These are phyloP conservation scores for Channa striata DNA, from an alignment of 2,797 vertebrate genomes.

Conservation along the genomic window DNA sequence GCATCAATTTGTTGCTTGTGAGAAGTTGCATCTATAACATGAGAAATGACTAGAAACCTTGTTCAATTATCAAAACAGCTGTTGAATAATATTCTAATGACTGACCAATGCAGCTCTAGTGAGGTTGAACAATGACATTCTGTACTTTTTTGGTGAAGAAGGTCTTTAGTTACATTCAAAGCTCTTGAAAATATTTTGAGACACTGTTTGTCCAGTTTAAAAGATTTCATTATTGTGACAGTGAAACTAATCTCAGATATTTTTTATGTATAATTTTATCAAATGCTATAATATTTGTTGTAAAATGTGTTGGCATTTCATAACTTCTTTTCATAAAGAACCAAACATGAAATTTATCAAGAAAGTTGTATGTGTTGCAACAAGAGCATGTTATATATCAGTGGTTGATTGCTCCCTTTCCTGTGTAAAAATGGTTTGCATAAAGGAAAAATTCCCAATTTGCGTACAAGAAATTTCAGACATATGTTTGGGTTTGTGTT, in stretches of 20 bases:
- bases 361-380: too few relatives aligned
- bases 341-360: slow-evolving; percentile 7
- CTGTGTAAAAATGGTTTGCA: neutral
- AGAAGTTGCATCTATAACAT: too few relatives aligned
- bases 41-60: neutral
- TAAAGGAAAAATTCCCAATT: neutral
- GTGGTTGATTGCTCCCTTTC: too few relatives aligned
- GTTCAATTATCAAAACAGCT: neutral
- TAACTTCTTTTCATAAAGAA: slow-evolving; percentile 15
- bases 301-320: neutral
- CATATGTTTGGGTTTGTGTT: slow-evolving; percentile 21
- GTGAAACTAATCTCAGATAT: neutral
- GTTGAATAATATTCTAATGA: neutral
- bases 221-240: too few relatives aligned
- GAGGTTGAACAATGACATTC: neutral
- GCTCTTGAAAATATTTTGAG: too few relatives aligned
- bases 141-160: neutral
- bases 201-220: too few relatives aligned
- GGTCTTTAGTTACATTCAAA: too few relatives aligned
- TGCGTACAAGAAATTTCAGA: slow-evolving; percentile 11
- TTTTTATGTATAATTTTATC: neutral
- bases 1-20: too few relatives aligned
- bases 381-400: neutral
- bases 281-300: slow-evolving; percentile 8
- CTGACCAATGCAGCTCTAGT: neutral